A percentile compares a stretch with the other conserved stretches of the same genome.
Evolutionary conservation across 2,888 invertebrate genomes (phyloP).

Genomic region (Alloplasta piceator): DNA sequence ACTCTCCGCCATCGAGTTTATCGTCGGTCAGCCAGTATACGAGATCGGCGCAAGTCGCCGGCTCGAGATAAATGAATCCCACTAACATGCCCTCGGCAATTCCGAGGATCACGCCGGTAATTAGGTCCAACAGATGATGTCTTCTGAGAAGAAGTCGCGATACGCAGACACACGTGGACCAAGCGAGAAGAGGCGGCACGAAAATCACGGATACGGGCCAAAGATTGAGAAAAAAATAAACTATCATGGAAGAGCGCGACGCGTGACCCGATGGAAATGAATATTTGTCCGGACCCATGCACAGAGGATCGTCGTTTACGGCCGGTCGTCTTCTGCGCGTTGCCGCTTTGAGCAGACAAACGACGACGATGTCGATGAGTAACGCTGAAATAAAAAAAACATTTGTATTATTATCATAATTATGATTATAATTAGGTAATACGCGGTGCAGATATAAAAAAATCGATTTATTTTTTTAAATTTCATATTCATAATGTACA

Average conservation of each 20-base stretch:
- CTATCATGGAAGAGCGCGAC: constrained; percentile 91
- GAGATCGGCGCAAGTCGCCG: constrained; percentile 86
- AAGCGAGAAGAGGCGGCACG: constrained; percentile 88
- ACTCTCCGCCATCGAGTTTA: constrained; percentile 88
- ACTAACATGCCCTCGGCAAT: constrained; percentile 88
- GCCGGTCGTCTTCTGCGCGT: constrained; percentile 91
- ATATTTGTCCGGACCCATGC: constrained; percentile 94
- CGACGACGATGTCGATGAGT: constrained; percentile 90
- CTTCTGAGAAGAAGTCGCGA: constrained; percentile 93
- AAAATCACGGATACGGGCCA: constrained; percentile 87
- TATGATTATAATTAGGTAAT: not conserved
- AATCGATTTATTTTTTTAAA: too few relatives aligned
- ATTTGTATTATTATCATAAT: not conserved
- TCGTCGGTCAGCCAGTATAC: constrained; percentile 88
- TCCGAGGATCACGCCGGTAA: constrained; percentile 90
- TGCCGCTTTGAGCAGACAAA: constrained; percentile 91
- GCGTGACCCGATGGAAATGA: constrained; percentile 98
- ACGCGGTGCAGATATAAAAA: too few relatives aligned
- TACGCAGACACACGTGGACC: constrained; percentile 90
- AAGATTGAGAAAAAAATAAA: constrained; percentile 88
- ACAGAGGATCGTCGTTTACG: constrained; percentile 87
- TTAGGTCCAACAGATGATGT: constrained; percentile 94
- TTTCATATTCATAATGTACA: too few relatives aligned
- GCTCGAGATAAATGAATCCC: constrained; percentile 88
- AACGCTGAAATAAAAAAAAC: constrained; percentile 87